Conservation (phyloP, 2,113 vertebrate genomes). For the Lipophrys pholis region DNA sequence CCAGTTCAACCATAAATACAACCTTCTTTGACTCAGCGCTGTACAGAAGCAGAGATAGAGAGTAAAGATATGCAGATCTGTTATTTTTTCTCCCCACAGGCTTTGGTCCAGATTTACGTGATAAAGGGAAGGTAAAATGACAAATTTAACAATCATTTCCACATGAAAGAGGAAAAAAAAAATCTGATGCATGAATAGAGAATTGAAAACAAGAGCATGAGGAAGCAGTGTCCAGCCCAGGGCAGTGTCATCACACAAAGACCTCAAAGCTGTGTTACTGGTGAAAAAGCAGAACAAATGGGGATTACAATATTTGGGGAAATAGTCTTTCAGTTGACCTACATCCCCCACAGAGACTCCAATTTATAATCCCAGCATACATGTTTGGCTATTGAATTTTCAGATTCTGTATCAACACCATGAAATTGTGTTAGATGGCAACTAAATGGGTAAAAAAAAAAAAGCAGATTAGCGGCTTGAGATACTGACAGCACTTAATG, state of each 20-base stretch:
- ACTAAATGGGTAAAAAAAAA: slow-evolving; percentile 50
- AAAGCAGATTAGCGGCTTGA: slow-evolving; percentile 43
- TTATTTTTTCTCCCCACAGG: neutral
- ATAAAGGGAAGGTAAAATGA: neutral
- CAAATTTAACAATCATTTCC: neutral
- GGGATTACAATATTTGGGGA: slow-evolving; percentile 78
- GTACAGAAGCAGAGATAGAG: slow-evolving; percentile 2
- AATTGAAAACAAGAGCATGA: slow-evolving; percentile 38
- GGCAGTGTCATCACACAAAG: slow-evolving; percentile 61
- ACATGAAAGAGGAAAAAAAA: neutral
- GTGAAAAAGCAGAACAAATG: slow-evolving; percentile 76
- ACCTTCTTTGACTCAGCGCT: slow-evolving; percentile 19
- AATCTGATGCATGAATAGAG: slow-evolving; percentile 6
- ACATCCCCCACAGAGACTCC: slow-evolving; percentile 70
- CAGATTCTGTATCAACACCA: slow-evolving; percentile 63
- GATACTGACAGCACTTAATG: slow-evolving; percentile 18
- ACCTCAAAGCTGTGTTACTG: slow-evolving; percentile 59
- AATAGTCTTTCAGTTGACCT: slow-evolving; percentile 78
- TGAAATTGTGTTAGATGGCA: slow-evolving; percentile 65
- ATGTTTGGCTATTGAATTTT: slow-evolving; percentile 67
- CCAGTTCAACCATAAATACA: slow-evolving; percentile 61
- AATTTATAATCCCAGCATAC: slow-evolving; percentile 70
- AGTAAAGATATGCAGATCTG: no score
- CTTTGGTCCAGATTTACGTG: neutral
- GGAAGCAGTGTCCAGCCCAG: slow-evolving; percentile 42